Evolutionary conservation across 2,113 vertebrate species (phyloP).

Genomic region (Fulmarus glacialis): DNA sequence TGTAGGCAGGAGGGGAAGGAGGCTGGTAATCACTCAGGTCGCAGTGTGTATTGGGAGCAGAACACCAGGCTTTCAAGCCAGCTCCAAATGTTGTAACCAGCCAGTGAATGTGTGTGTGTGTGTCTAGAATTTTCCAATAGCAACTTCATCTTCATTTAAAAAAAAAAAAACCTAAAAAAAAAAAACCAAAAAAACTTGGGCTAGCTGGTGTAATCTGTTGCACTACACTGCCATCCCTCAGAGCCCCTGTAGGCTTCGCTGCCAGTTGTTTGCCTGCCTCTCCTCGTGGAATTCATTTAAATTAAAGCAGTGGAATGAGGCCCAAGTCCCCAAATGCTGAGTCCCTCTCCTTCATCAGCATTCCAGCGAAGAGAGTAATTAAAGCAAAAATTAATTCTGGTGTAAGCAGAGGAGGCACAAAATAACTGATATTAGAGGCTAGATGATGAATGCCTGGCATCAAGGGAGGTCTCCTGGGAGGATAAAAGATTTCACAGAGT

Average conservation of each 20-base stretch:
- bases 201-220: slow-evolving; percentile 88
- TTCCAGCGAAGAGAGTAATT: slow-evolving; percentile 99
- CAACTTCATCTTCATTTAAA: slow-evolving; percentile 76
- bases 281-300: slow-evolving; percentile 99
- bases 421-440: slow-evolving; percentile 99
- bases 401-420: slow-evolving; percentile 99
- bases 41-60: slow-evolving; percentile 72
- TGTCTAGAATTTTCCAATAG: slow-evolving; percentile 79
- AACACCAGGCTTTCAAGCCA: slow-evolving; percentile 74
- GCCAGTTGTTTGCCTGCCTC: slow-evolving; percentile 99
- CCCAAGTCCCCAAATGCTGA: slow-evolving; percentile 98
- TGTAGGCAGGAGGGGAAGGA: slow-evolving; percentile 80
- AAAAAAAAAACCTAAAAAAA: background rate
- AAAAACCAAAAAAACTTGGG: slow-evolving; percentile 62
- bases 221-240: slow-evolving; percentile 88
- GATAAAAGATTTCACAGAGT: slow-evolving; percentile 96
- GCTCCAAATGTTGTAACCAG: slow-evolving; percentile 74
- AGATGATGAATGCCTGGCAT: slow-evolving; percentile 99
- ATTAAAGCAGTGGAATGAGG: slow-evolving; percentile 99
- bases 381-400: slow-evolving; percentile 99
- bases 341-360: slow-evolving; percentile 99
- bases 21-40: slow-evolving; percentile 76
- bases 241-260: slow-evolving; percentile 95
- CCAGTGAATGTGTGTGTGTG: slow-evolving; percentile 38
- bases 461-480: slow-evolving; percentile 98